Conservation (phyloP, 2,888 invertebrate genomes). For the Helleia helle region DNA sequence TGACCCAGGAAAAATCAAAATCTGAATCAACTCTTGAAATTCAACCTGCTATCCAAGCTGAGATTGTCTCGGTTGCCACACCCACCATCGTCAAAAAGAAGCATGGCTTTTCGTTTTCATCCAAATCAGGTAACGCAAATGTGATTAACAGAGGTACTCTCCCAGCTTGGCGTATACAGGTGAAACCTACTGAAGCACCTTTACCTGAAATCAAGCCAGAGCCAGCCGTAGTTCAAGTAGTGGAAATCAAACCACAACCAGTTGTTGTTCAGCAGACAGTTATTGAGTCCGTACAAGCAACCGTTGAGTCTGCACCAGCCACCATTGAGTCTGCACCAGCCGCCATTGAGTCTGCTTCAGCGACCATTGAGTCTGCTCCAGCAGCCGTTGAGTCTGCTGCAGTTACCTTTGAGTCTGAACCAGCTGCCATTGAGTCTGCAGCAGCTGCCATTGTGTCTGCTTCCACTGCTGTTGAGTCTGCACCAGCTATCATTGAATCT, state of each 20-base stretch:
- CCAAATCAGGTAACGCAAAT: neutral
- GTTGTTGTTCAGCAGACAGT: neutral
- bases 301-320: neutral
- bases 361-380: neutral
- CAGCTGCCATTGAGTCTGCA: neutral
- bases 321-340: neutral
- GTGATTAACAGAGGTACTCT: neutral
- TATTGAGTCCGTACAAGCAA: neutral
- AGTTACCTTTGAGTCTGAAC: neutral
- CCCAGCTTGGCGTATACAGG: too few species aligned
- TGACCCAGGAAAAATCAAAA: neutral
- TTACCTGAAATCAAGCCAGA: neutral
- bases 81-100: constrained; percentile 11
- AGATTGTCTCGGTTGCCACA: constrained; percentile 26
- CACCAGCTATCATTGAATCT: neutral
- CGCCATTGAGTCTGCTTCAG: neutral
- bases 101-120: constrained; percentile 3
- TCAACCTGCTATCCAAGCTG: neutral
- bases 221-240: neutral
- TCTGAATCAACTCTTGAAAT: neutral
- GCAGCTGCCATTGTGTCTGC: neutral
- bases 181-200: neutral
- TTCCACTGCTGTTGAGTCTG: neutral
- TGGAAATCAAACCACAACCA: neutral
- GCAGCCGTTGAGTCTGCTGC: neutral